A percentile compares a stretch with the other conserved stretches of the same genome.
These are phyloP conservation scores for Cydia fagiglandana DNA, from an alignment of 1,140 invertebrate genomes.

Conservation along the genomic window DNA sequence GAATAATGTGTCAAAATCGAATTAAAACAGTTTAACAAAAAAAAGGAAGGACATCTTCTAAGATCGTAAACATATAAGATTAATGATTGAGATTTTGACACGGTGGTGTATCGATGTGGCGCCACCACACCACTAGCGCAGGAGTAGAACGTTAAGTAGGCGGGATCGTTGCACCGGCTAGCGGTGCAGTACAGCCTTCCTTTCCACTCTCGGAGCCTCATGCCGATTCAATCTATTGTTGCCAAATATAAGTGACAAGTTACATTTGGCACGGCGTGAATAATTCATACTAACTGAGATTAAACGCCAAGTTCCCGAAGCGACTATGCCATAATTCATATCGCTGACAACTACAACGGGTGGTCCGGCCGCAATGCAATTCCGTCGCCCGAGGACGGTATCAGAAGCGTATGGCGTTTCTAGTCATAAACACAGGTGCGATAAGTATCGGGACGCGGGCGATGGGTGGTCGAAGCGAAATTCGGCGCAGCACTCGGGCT, in stretches of 20 bases:
- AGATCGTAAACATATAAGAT: not conserved
- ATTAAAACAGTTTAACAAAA: not conserved
- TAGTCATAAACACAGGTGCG: slow-evolving; percentile 69
- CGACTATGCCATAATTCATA: slow-evolving; percentile 41
- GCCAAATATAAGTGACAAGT: slow-evolving; percentile 23
- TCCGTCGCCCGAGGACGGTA: slow-evolving; percentile 42
- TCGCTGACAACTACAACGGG: slow-evolving; percentile 46
- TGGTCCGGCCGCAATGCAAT: slow-evolving; percentile 49
- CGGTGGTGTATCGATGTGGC: slow-evolving; percentile 29
- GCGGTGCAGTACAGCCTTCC: slow-evolving; percentile 55
- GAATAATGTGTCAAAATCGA: slow-evolving; percentile 34
- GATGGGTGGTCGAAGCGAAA: slow-evolving; percentile 72
- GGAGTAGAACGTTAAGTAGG: slow-evolving; percentile 52
- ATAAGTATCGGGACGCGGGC: slow-evolving; percentile 63
- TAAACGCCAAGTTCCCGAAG: slow-evolving; percentile 31
- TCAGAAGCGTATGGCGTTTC: slow-evolving; percentile 53
- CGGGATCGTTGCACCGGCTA: slow-evolving; percentile 58
- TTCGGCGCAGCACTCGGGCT: slow-evolving; percentile 67
- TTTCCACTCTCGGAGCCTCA: slow-evolving; percentile 42
- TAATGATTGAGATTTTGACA: slow-evolving; percentile 12
- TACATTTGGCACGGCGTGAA: not conserved
- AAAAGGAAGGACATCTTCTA: not conserved
- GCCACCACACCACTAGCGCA: slow-evolving; percentile 50
- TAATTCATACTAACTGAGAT: slow-evolving; percentile 23
- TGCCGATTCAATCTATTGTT: slow-evolving; percentile 30